Conservation (phyloP, 2,113 vertebrate genomes). For the Leiothrix lutea region DNA sequence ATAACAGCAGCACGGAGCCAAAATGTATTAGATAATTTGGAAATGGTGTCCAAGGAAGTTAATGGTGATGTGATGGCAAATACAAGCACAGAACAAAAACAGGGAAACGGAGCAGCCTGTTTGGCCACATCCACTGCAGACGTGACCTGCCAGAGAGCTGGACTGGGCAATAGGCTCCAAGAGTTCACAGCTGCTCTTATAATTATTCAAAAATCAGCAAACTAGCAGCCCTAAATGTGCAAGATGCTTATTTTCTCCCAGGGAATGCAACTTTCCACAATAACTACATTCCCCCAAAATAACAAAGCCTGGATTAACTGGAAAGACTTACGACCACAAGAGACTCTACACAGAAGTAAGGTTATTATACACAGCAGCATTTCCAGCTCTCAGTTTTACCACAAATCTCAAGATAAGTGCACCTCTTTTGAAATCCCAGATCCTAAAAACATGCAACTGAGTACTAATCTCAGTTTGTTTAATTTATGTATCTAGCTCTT, state of each 20-base stretch:
- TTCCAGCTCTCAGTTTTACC: conserved; percentile 8
- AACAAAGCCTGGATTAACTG: conserved; percentile 38
- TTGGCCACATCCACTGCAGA: not conserved
- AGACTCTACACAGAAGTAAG: not conserved
- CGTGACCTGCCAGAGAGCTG: not conserved
- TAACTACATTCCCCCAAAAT: not conserved
- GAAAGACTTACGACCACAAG: not conserved
- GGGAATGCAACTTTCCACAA: not conserved
- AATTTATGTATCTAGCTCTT: conserved; percentile 11
- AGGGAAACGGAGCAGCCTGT: not conserved
- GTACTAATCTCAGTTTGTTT: conserved; percentile 4
- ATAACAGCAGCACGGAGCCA: not conserved
- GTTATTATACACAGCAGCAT: not conserved
- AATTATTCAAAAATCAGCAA: not conserved
- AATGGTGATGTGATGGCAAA: not conserved
- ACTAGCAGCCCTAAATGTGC: not conserved
- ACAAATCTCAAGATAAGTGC: conserved; percentile 36
- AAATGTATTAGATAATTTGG: not conserved
- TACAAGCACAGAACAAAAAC: not conserved
- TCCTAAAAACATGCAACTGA: not conserved
- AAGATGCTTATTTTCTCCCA: not conserved
- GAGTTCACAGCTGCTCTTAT: not conserved
- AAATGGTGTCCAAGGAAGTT: not conserved
- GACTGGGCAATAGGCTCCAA: not conserved
- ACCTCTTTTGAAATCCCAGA: conserved; percentile 35